Base-by-base conservation (phyloP, 2,888 invertebrate genomes). In the Agrilus mali region DNA sequence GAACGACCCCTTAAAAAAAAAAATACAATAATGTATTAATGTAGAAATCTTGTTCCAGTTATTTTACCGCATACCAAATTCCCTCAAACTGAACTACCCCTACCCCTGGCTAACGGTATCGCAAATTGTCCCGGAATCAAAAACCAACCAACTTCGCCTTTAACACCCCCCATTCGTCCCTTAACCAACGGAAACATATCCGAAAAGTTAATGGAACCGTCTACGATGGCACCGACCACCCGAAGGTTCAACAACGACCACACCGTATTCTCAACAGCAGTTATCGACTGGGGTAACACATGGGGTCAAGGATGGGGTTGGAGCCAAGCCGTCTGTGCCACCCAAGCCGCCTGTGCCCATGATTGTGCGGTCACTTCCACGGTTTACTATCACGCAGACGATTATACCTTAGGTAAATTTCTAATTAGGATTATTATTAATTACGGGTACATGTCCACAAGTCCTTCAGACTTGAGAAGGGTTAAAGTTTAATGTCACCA, bases 231-330 rank as follows among this genome's bases (percentile, higher is more conserved):
- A 20, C 20, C 20, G 12, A 36, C 35, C 31, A 40, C 38, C 4
- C 36, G 34, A n/a, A 45, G 38, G 36, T 34, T 45, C 36, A 60
- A 61, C 16, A 58, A 56, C 40, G 66, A 66, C 42, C 63, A 66
- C 50, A 64, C 66, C 2, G 60, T 63, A 10, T 49, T 66, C 27
- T 55, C 64, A 27, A 66, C 65, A 10, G 62, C 64, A 12, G 60
- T 58, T 36, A 59, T 65, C 45, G 64, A 63, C 48, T 83, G 82
- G 82, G 82, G 82, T 4, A 82, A 82, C 54, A 64, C 62, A 47
- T 83, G 82, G 82, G 82, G 82, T 4, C 82, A 82, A 54, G 82
- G 82, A 38, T 82, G 81, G 80, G 82, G 82, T 2, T 82, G 81
- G 81, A 78, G 80, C 43, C 80, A 78, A 54, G 69, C 73, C 7